Conservation (phyloP, 2,797 vertebrate genomes). For the Lutjanus campechanus region DNA sequence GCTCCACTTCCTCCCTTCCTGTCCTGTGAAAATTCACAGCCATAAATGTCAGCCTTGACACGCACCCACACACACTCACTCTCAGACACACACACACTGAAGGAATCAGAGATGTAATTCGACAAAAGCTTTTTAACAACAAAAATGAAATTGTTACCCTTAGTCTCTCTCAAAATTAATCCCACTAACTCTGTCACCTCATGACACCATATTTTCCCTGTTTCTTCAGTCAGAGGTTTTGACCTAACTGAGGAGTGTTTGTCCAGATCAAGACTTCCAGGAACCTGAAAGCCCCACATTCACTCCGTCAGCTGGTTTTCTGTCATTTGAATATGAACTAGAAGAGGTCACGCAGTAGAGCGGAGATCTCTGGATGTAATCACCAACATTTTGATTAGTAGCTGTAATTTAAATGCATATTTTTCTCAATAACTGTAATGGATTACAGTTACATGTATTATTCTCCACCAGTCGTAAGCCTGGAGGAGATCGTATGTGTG, state of each 20-base stretch:
- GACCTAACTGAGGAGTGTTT: not conserved
- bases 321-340: not conserved
- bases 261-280: not conserved
- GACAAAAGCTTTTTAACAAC: no score
- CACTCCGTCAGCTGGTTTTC: not conserved
- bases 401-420: no score
- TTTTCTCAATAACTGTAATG: no score
- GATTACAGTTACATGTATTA: no score
- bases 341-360: no score
- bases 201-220: not conserved
- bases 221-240: not conserved
- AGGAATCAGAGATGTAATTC: not conserved
- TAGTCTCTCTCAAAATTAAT: no score
- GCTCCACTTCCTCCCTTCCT: slow-evolving; percentile 49
- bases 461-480: no score
- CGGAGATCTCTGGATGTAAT: no score
- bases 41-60: slow-evolving; percentile 23
- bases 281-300: not conserved
- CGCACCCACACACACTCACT: slow-evolving; percentile 1
- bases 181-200: no score
- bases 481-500: no score
- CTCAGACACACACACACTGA: not conserved
- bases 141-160: no score
- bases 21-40: slow-evolving; percentile 68
- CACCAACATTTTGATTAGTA: no score